Base-by-base conservation (phyloP, 2,888 invertebrate genomes). In the Eustalomyia histrio region DNA sequence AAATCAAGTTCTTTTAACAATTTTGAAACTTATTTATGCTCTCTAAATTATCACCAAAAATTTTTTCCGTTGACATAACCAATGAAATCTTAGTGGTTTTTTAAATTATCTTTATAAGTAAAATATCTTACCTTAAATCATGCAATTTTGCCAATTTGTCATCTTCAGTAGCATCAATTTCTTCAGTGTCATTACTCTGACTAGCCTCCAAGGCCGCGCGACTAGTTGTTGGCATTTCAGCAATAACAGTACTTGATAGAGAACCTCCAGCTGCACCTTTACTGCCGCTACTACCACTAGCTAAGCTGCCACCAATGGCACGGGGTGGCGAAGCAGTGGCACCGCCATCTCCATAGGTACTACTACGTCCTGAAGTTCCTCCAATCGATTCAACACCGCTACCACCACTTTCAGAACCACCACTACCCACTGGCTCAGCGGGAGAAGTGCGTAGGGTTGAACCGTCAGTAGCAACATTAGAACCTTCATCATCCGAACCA, bases 401-500 rank as follows among this genome's bases (percentile, higher is more conserved):
- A 76, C 96, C 97, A 39, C 97, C 97, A 90, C 97, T 97, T 89
- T 97, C 97, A 12, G 96, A 96, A 71, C 96, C 96, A 79, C 93
- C 93, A 83, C 93, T 93, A 71, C 93, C 94, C 2, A 92, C 93
- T 85, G 95, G 95, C 88, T 96, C 96, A 0, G 95, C 95, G 1
- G 96, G 96, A 0, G 95, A 96, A 3, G 95, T 95, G 74, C 97
- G 94, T 80, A 98, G 92, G 0, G 97, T 97, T 63, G 97, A 97
- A 74, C 97, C 97, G 90, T 98, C 98, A 0, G 97, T 98, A 0
- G 97, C 97, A 9, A 97, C 98, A 43, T 97, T 98, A 84, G 97
- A 97, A 68, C 96, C 98, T 79, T 98, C 98, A 89, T 89, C 89
- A 88, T 98, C 98, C 10, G 97, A 97, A 6, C 97, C 97, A 67